A percentile compares a stretch with the other conserved stretches of the same genome.
Evolutionary conservation across 2,888 invertebrate genomes (phyloP).

Genomic region (Sympetrum striolatum): DNA sequence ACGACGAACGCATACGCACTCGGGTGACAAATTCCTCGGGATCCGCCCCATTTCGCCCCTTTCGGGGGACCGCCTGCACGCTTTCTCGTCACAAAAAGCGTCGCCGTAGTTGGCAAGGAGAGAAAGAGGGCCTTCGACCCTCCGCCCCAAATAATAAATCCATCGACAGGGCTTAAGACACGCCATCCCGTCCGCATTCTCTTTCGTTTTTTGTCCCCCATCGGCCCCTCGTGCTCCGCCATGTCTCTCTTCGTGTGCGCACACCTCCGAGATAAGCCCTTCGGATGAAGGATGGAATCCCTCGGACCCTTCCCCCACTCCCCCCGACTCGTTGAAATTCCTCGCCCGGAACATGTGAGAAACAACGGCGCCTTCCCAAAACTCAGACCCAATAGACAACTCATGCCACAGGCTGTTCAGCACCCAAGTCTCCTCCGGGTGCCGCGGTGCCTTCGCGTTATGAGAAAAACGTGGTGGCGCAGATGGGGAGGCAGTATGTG

Average conservation of each 20-base stretch:
- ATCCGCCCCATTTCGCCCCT: neutral
- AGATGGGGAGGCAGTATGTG: slow-evolving; percentile 10
- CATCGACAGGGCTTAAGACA: slow-evolving; percentile 30
- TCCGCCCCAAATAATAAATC: slow-evolving; percentile 34
- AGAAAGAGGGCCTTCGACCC: neutral
- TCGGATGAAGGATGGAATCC: neutral
- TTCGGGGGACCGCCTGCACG: no score
- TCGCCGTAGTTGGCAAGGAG: neutral
- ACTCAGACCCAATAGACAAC: neutral
- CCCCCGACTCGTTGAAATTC: neutral
- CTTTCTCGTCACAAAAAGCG: neutral
- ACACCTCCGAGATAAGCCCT: slow-evolving; percentile 15
- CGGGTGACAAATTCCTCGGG: neutral
- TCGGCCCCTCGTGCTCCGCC: neutral
- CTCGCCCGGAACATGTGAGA: slow-evolving; percentile 12
- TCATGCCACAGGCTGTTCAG: slow-evolving; percentile 22
- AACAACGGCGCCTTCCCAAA: slow-evolving; percentile 17
- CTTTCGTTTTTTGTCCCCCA: neutral
- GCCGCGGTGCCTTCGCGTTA: slow-evolving; percentile 2
- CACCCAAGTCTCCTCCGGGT: neutral
- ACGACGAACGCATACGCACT: neutral
- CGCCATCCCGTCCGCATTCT: neutral
- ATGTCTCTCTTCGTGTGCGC: neutral
- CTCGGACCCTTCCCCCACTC: neutral
- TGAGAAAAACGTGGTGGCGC: slow-evolving; percentile 32